A percentile compares a stretch with the other conserved stretches of the same genome.
These are phyloP conservation scores for Lacerta bilineata DNA, from an alignment of 2,797 vertebrate genomes.

Conservation along the genomic window DNA sequence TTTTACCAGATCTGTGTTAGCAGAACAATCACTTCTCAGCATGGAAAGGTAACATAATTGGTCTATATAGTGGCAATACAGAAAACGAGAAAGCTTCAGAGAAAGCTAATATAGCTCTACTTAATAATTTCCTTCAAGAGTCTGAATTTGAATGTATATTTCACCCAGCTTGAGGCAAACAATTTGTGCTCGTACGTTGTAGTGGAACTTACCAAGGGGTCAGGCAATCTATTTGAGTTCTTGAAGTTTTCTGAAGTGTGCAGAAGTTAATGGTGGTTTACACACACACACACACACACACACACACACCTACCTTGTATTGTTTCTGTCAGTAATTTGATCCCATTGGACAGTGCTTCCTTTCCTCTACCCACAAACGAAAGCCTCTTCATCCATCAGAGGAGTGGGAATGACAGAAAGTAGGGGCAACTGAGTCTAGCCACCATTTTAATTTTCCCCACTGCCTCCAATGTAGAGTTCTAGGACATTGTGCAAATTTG, in stretches of 20 bases:
- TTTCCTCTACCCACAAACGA: constrained; percentile 21
- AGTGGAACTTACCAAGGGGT: constrained; percentile 81
- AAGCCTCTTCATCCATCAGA: not conserved
- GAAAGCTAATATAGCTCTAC: constrained; percentile 86
- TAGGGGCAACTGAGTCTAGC: too few species aligned
- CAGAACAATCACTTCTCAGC: constrained; percentile 86
- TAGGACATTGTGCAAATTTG: too few species aligned
- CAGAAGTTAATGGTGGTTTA: constrained; percentile 66
- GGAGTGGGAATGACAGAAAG: not conserved
- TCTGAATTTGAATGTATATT: constrained; percentile 85
- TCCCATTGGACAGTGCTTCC: constrained; percentile 70
- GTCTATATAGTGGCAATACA: constrained; percentile 83
- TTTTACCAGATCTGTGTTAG: constrained; percentile 83
- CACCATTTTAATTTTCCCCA: too few species aligned
- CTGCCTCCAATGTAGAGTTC: too few species aligned
- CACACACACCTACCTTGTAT: constrained; percentile 53
- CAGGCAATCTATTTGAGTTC: constrained; percentile 83
- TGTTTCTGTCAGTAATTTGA: constrained; percentile 77
- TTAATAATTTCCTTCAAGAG: constrained; percentile 87
- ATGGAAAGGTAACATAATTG: constrained; percentile 86
- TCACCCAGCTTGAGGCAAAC: constrained; percentile 86
- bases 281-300: too few species aligned
- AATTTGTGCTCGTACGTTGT: constrained; percentile 82
- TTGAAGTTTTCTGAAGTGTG: constrained; percentile 79
- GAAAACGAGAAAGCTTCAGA: constrained; percentile 83